Evolutionary conservation across 2,113 vertebrate genomes (phyloP).

Genomic region (Tupaia chinensis): DNA sequence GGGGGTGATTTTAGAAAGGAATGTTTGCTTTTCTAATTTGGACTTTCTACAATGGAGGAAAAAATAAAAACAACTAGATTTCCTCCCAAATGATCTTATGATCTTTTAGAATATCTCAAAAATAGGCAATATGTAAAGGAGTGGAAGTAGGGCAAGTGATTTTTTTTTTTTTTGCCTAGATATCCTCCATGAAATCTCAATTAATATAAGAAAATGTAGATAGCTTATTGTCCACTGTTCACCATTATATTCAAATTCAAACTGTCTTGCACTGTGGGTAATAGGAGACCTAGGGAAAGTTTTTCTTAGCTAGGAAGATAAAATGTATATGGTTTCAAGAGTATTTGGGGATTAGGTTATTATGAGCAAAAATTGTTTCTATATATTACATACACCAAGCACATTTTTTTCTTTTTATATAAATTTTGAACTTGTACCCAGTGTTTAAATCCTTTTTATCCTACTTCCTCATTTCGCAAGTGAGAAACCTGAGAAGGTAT

Average conservation of each 20-base stretch:
- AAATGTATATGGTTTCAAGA: neutral
- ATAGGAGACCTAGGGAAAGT: neutral
- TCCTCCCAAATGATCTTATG: neutral
- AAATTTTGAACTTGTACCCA: neutral
- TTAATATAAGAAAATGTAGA: neutral
- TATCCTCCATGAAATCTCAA: neutral
- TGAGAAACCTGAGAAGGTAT: neutral
- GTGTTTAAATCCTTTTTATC: neutral
- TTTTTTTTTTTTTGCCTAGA: neutral
- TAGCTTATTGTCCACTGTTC: neutral
- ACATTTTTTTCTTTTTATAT: neutral
- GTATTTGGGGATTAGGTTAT: neutral
- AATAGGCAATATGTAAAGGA: neutral
- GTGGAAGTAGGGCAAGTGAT: neutral
- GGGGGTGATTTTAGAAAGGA: neutral
- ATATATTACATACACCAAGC: neutral
- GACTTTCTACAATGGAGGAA: neutral
- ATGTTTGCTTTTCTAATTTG: slow-evolving; percentile 10
- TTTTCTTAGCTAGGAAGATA: neutral
- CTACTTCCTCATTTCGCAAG: neutral
- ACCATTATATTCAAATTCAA: slow-evolving; percentile 11
- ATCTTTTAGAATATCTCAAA: neutral
- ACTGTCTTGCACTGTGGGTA: neutral
- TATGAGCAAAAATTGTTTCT: neutral
- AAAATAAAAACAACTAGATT: neutral